Conservation (phyloP, 2,888 invertebrate species). For the Erpobdella octoculata region DNA sequence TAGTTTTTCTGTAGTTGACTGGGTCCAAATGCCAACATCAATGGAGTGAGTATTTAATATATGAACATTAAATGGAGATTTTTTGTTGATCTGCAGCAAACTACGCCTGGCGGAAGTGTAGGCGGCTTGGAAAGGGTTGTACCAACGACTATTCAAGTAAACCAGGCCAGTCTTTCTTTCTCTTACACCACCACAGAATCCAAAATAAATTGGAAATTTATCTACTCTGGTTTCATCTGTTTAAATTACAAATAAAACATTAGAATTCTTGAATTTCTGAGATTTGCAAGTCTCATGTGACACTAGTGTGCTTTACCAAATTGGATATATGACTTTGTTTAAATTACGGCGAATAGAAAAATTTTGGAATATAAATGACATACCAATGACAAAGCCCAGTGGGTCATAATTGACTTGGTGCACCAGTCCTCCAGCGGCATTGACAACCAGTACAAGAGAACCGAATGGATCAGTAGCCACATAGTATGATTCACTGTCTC, state of each 20-base stretch:
- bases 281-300: background rate
- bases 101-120: background rate
- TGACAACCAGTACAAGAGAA: conserved; percentile 88
- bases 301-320: background rate
- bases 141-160: conserved; percentile 7
- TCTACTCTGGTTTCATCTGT: too few species aligned
- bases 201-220: conserved; percentile 1
- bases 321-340: background rate
- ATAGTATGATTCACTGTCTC: conserved; percentile 42
- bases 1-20: background rate
- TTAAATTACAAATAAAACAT: background rate
- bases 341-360: conserved; percentile 56
- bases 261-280: background rate
- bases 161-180: background rate
- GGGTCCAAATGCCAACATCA: background rate
- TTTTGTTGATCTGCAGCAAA: background rate
- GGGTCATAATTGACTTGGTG: conserved; percentile 88
- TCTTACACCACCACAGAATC: conserved; percentile 11
- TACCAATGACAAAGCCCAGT: conserved; percentile 85
- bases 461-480: conserved; percentile 57
- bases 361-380: conserved; percentile 83
- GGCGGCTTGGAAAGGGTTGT: background rate
- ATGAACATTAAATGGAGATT: background rate
- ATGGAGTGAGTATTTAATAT: background rate
- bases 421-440: conserved; percentile 84